These are phyloP conservation scores for Limosa lapponica DNA, from an alignment of 2,797 vertebrate genomes.

Conservation along the genomic window DNA sequence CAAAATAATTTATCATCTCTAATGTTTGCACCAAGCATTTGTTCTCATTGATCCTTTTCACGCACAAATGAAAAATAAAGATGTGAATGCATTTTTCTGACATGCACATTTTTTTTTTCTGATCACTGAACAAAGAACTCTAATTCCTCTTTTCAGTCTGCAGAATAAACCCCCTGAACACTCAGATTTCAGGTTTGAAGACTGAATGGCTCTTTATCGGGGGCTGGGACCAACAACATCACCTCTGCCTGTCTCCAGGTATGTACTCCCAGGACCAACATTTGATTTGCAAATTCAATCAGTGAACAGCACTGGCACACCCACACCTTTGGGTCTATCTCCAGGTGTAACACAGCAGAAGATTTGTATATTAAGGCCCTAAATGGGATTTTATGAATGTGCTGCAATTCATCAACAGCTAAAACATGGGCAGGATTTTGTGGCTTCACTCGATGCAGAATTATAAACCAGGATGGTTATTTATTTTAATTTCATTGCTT, in stretches of 20 bases:
- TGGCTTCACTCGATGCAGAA: neutral
- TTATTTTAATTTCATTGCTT: neutral
- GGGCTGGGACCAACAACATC: neutral
- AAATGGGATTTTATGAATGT: neutral
- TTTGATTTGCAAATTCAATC: neutral
- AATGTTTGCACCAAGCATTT: constrained; percentile 7
- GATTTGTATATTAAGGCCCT: neutral
- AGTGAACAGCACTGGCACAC: neutral
- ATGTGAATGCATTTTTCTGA: constrained; percentile 35
- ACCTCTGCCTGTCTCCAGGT: neutral
- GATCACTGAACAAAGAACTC: constrained; percentile 35
- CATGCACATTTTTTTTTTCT: neutral
- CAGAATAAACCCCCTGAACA: neutral
- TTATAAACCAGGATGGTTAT: neutral
- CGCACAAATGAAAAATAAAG: constrained; percentile 51
- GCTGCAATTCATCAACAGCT: neutral
- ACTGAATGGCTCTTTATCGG: neutral
- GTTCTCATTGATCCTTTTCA: constrained; percentile 31
- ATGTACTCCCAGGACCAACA: neutral
- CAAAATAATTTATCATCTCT: constrained; percentile 16
- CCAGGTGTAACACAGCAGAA: neutral
- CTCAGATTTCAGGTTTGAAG: neutral
- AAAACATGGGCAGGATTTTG: neutral
- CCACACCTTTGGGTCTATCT: neutral
- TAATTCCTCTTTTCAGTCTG: neutral